Evolutionary conservation across 2,888 invertebrate species (phyloP).

Genomic region (Argyresthia albistria): DNA sequence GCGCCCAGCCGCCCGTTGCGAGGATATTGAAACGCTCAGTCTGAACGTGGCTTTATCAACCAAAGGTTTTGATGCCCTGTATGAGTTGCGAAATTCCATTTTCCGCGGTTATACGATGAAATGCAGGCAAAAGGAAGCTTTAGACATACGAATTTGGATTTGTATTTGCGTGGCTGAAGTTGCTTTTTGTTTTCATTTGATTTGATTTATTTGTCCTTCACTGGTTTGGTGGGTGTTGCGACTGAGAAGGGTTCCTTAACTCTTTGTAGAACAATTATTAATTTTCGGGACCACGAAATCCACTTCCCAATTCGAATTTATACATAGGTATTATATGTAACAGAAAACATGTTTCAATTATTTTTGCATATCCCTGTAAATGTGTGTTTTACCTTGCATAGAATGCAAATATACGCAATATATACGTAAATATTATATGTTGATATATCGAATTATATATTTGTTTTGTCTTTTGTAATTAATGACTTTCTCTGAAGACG

Average conservation of each 20-base stretch:
- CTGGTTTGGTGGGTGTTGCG: slow-evolving; percentile 1
- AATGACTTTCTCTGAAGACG: slow-evolving; percentile 12
- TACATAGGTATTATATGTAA: background rate
- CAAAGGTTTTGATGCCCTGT: too few species aligned
- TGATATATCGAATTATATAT: too few species aligned
- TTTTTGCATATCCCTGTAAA: slow-evolving; percentile 47
- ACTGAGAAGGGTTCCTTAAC: background rate
- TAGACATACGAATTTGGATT: background rate
- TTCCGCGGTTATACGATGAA: too few species aligned
- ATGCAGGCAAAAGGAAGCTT: too few species aligned
- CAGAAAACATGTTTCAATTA: slow-evolving; percentile 38
- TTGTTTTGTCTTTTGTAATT: slow-evolving; percentile 26
- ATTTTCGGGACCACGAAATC: slow-evolving; percentile 25
- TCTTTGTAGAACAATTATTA: background rate
- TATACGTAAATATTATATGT: too few species aligned
- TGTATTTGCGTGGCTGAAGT: background rate
- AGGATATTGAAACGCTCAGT: slow-evolving; percentile 2
- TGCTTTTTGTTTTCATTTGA: background rate
- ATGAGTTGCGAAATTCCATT: too few species aligned
- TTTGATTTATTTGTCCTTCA: background rate
- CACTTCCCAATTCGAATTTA: too few species aligned
- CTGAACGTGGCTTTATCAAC: background rate
- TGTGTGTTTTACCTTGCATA: background rate
- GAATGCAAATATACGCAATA: too few species aligned
- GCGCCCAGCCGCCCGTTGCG: slow-evolving; percentile 7